Percentiles rank a stretch among this genome's conserved stretches.
phyloP scores from a whole-genome alignment of 2,888 invertebrate species.

The Deilephila porcellus region DNA sequence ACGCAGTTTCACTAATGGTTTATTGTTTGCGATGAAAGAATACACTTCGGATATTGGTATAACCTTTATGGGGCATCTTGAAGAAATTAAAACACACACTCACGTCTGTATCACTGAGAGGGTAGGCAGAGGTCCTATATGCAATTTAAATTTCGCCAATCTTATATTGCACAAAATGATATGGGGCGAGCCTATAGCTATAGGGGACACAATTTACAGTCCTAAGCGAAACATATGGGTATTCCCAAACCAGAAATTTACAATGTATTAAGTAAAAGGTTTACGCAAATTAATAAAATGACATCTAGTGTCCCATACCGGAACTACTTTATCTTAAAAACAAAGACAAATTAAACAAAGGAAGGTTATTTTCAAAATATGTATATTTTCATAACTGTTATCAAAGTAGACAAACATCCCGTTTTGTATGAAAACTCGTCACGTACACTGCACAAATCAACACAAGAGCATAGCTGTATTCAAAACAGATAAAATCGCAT shows the following conservation, averaged over 20 bases:
- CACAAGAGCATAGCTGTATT: neutral
- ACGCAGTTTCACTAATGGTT: neutral
- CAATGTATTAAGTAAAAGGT: no score
- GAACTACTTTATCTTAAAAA: no score
- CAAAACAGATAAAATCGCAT: constrained; percentile 1
- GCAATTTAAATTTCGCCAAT: no score
- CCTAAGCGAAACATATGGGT: no score
- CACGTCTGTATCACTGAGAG: neutral
- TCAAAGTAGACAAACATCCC: neutral
- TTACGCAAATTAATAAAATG: no score
- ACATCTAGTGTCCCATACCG: no score
- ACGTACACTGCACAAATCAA: neutral
- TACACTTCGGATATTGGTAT: neutral
- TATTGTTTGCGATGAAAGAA: neutral
- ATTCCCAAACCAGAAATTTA: no score
- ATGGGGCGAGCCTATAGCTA: no score
- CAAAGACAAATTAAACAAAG: neutral
- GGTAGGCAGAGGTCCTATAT: no score
- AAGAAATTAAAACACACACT: neutral
- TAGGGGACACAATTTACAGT: no score
- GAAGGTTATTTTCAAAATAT: neutral
- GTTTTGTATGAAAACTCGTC: neutral
- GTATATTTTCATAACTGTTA: neutral
- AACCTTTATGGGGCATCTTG: no score
- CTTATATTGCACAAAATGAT: no score